Base-by-base conservation (phyloP, 1,140 invertebrate genomes). In the Trichonephila clavipes region DNA sequence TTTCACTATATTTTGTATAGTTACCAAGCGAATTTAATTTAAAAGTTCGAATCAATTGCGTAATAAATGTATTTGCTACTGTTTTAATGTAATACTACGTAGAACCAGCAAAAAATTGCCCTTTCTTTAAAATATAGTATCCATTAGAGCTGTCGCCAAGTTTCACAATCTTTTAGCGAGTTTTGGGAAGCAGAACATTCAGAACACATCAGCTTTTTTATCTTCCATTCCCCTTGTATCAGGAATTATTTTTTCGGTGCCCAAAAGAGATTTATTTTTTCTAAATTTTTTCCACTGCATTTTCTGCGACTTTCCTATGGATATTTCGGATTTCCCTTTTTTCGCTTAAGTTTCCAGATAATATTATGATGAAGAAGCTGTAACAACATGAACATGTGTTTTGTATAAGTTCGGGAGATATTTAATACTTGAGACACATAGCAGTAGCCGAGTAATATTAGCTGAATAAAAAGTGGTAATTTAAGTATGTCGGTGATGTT, bases 281-380 rank as follows among this genome's bases (percentile, higher is more conserved):
- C 4, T 19, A 77, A 77, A 4, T 77, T 77, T 77, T 77, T 77
- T 19, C 6, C 72, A 14, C 24, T 18, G 12, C 21, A 12, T 77
- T 14, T 34, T 18, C 72, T 34, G 12, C 5, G 34, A 77, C 72
- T 40, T 34, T 77, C 28, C 5, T 40, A 40, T 34, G 28, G 72
- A 40, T 40, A 40, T 77, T 77, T 28, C 18, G 34, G 16, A 24
- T 77, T 77, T 40, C 28, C 28, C 72, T 19, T 69, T 77, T 69
- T 77, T 34, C 28, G 28, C 18, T 40, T 34, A 40, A 77, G 28
- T 12, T 6, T 16, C 34, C 18, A 18, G 72, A 77, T 77, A 77
- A 77, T 77, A 77, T 77, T 77, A 77, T 77, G 72, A 77, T 77
- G 72, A 77, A 77, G 72, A 77, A 77, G 72, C 72, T 40, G 28